A percentile compares a stretch with the other conserved stretches of the same genome.
Conservation (phyloP, 1,140 invertebrate species). For the Brachionus asplanchnoidis region DNA sequence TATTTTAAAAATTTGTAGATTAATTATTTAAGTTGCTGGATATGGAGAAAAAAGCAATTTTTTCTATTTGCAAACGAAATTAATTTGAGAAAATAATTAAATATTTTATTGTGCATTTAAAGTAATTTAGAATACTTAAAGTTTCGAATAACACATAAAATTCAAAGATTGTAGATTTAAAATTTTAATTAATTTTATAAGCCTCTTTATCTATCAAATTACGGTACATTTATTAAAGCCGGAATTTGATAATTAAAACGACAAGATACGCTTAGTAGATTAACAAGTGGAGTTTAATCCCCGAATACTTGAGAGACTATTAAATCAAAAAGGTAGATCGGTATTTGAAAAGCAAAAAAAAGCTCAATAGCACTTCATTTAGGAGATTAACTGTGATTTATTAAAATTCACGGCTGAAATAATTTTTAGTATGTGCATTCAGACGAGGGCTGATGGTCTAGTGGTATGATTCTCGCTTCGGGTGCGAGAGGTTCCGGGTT, state of each 20-base stretch:
- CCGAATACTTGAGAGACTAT: background rate
- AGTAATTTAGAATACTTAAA: background rate
- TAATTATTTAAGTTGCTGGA: background rate
- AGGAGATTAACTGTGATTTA: background rate
- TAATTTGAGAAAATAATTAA: conserved; percentile 6
- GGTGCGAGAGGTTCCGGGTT: background rate
- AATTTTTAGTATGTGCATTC: background rate
- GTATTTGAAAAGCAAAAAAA: background rate
- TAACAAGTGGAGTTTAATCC: background rate
- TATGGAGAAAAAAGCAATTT: background rate
- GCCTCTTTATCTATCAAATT: conserved; percentile 31
- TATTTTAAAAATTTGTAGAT: background rate
- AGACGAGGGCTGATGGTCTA: background rate
- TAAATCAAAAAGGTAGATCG: background rate
- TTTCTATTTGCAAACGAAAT: background rate
- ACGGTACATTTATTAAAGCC: background rate
- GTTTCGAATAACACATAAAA: background rate
- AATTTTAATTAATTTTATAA: conserved; percentile 1
- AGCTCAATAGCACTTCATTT: background rate
- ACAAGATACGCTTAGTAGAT: background rate
- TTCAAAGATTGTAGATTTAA: background rate
- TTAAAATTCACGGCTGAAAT: background rate
- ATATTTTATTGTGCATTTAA: background rate
- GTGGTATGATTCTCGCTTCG: background rate
- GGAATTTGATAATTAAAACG: conserved; percentile 20